Evolutionary conservation across 2,797 vertebrate genomes (phyloP), one percentile per base, ranked within the genome.

Genomic region (Buphagus erythrorhynchus): DNA sequence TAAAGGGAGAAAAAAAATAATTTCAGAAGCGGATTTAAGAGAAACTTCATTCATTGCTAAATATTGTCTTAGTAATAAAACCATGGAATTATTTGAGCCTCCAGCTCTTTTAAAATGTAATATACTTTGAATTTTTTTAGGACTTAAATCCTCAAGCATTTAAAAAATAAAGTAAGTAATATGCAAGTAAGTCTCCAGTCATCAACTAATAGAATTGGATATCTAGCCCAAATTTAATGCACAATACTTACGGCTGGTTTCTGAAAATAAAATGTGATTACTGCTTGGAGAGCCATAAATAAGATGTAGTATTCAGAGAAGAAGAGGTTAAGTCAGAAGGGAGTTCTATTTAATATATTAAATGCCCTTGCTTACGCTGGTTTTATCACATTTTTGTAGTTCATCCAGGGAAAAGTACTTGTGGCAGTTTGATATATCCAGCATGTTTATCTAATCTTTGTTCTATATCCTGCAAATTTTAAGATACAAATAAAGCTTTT

Each of bases 391-490:
- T 35, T 93, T 88, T 45, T 19, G 29, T 85, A 68, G 57, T 69
- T 91, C 43, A 72, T 66, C 46, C 21, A 52, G 67, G 73, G 79
- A 57, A 65, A 75, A 82, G 42, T 63, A 69, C 17, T 82, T 87
- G 31, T 57, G 55, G 33, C 58, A 74, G 76, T 75, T 83, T 35
- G 31, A 63, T 93, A 62, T 35, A 54, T 62, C 42, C 51, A 81
- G 28, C 51, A 25, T 81, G 36, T 87, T 92, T 80, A 89, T 92
- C 86, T 93, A 77, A 88, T 86, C 87, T 93, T 91, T 66, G 20
- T 65, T 89, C 54, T 83, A 58, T 89, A 57, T 93, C 65, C 46
- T 86, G 55, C 54, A 88, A 80, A 80, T 91, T 80, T 72, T 48
- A 65, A 77, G 49, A 29, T 72, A 65, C 36, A 82, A 92, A 68